A percentile compares a stretch with the other conserved stretches of the same genome.
Evolutionary conservation across 2,797 vertebrate species (phyloP).

Genomic region (Gallinago stenura): DNA sequence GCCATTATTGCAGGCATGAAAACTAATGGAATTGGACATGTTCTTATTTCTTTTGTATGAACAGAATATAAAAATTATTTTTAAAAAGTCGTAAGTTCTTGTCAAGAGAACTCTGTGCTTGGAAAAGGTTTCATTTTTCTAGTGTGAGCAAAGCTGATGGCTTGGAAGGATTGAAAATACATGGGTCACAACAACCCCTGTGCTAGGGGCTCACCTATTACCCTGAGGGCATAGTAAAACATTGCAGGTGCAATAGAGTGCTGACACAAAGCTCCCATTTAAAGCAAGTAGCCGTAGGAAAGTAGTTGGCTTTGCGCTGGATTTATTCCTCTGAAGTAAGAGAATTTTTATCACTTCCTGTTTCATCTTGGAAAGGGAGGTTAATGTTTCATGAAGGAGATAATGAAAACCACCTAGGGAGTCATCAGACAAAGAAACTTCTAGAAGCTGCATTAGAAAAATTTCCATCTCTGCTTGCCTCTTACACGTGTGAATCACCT

Average conservation of each 20-base stretch:
- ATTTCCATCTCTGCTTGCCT: not conserved
- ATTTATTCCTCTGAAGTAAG: not conserved
- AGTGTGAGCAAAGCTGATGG: not conserved
- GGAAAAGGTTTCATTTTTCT: not conserved
- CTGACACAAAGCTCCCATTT: not conserved
- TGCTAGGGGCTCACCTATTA: not conserved
- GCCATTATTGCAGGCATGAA: not conserved
- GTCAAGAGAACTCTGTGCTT: not conserved
- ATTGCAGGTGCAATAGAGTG: not conserved
- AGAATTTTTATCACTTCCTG: not conserved
- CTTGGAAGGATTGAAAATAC: not conserved
- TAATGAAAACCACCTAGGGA: not conserved
- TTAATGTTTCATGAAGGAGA: slow-evolving; percentile 11
- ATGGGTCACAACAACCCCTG: not conserved
- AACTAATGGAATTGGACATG: not conserved
- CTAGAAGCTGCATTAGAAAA: not conserved
- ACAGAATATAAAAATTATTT: not conserved
- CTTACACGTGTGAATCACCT: not conserved
- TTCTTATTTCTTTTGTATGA: not conserved
- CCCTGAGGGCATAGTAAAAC: not conserved
- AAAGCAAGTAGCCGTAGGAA: not conserved
- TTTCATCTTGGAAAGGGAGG: not conserved
- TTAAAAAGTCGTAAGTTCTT: not conserved
- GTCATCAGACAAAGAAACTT: slow-evolving; percentile 1
- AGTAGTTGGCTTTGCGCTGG: not conserved